Percentiles rank a stretch among this genome's conserved stretches.
Conservation (phyloP, 1,140 invertebrate genomes). For the Mercenaria mercenaria region DNA sequence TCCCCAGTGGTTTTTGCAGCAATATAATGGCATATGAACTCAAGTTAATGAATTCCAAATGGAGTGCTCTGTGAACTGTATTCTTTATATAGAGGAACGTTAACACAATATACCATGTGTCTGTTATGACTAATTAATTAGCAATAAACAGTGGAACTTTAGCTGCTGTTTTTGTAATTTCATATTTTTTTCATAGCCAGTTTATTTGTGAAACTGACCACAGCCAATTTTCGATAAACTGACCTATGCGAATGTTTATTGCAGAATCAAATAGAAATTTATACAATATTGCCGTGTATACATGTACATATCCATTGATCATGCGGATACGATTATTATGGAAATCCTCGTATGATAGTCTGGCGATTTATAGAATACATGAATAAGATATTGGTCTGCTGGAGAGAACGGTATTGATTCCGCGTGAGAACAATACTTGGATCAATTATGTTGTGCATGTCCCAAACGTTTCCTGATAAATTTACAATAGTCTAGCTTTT, state of each 20-base stretch:
- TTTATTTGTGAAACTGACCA: no score
- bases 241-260: no score
- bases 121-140: no score
- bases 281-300: no score
- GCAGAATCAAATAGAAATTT: no score
- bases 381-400: background rate
- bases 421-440: background rate
- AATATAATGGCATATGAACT: background rate
- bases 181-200: no score
- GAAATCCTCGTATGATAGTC: background rate
- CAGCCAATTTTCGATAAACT: no score
- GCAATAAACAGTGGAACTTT: no score
- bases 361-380: background rate
- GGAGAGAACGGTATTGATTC: background rate
- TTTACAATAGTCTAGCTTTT: background rate
- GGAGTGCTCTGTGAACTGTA: background rate
- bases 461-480: background rate
- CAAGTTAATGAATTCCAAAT: slow-evolving; percentile 37
- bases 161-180: no score
- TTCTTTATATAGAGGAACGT: no score
- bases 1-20: slow-evolving; percentile 19
- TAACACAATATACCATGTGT: no score
- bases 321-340: background rate
- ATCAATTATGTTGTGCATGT: background rate
- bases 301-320: background rate